Evolutionary conservation across 2,888 invertebrate genomes (phyloP).

Genomic region (Hecatera dysodea): DNA sequence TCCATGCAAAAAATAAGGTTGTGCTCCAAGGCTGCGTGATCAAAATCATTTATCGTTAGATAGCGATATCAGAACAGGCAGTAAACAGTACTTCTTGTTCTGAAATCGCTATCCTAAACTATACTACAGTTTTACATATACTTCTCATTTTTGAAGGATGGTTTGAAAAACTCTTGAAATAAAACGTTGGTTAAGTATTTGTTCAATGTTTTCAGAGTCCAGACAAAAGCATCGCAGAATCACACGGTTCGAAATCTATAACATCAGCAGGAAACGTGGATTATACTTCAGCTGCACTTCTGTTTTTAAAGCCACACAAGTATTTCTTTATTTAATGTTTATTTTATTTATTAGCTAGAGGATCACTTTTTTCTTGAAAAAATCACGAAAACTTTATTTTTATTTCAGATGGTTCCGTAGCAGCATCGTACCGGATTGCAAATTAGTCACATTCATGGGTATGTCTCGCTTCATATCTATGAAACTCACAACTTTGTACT

Average conservation of each 20-base stretch:
- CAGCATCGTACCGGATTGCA: conserved; percentile 85
- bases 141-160: background rate
- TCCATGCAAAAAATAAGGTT: background rate
- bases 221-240: conserved; percentile 82
- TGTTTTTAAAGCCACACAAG: conserved; percentile 80
- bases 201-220: conserved; percentile 77
- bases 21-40: background rate
- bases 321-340: background rate
- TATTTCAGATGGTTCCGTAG: conserved; percentile 85
- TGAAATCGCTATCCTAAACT: background rate
- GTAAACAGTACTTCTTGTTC: background rate
- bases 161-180: background rate
- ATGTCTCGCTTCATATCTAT: conserved; percentile 37
- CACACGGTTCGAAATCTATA: conserved; percentile 84
- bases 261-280: conserved; percentile 79
- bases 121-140: too few relatives aligned
- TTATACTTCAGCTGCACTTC: conserved; percentile 75
- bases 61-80: too few relatives aligned
- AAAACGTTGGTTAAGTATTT: too few relatives aligned
- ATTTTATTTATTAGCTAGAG: background rate
- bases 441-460: conserved; percentile 84
- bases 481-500: background rate
- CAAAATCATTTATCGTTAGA: background rate
- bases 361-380: background rate
- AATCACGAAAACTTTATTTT: background rate